Evolutionary conservation across 2,797 vertebrate species (phyloP), one percentile per base, ranked within the genome.

Genomic region (Potorous gilbertii): DNA sequence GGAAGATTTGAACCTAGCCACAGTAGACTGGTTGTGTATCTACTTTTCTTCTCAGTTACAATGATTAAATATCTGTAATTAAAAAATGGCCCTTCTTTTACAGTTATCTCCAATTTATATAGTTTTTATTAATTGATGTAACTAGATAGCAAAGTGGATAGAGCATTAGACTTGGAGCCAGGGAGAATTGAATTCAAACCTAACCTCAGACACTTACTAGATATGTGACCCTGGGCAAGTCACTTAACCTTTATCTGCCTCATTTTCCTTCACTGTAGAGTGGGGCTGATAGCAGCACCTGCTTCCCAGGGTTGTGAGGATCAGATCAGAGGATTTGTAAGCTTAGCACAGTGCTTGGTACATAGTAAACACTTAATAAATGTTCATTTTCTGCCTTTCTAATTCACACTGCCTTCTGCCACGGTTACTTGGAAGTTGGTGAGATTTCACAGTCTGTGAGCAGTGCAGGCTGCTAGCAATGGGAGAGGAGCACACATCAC

Each of bases 41-140:
- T 34, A 87, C 21, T 50, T 18, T 87, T 40, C 40, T 6, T 87
- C 74, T 40, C 0, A 0, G 9, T 87, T 87, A 50, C 6, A 50
- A 4, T 27, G 24, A 50, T 50, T 87, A 87, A 87, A 87, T 87
- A 87, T 46, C n/a, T 40, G 8, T 74, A 24, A 40, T 40, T 40
- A 0, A 40, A 40, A 94, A 27, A 13, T 54, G 55, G 40, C 56
- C 55, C 87, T 93, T 95, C 66, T 74, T 40, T 74, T 40, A 74
- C 21, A 40, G 1, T 40, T 40, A 40, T 16, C 16, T 74, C 34
- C 34, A 94, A 31, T 18, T 34, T 24, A 31, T 9, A 56, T 56
- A 28, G 81, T 34, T 55, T 29, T 1, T 12, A 5, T 13, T 2
- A 1, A 28, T 0, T 55, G 52, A 54, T 24, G 0, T 31, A 46